Evolutionary conservation across 1,140 invertebrate genomes (phyloP), one percentile per base, ranked within the genome.

Genomic region (Portunus trituberculatus): DNA sequence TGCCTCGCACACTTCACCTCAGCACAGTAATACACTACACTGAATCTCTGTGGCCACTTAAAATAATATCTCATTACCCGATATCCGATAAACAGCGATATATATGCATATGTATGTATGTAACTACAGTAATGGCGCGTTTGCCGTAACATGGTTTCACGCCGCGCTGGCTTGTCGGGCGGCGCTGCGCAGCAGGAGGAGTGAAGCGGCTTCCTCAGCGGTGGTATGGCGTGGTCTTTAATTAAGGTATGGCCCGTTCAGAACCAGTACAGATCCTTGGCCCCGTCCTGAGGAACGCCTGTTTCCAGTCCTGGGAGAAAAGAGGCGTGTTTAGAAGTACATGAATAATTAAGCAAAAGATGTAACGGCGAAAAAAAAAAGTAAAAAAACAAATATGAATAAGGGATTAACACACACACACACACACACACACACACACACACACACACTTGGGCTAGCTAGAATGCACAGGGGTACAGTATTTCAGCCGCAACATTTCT

Each of bases 261-360:
- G 67, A 94, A 94, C 93, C 93, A 94, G 67, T 94, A 94, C 25
- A 94, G 93, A 20, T 94, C 93, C 67, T 94, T 94, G 2, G 93
- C 93, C 20, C 93, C 93, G 59, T 94, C 93, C 88, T 94, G 93
- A 7, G 93, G 93, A 7, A 94, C 93, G 12, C 93, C 93, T 4
- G 87, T 94, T 32, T 94, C 93, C n/a, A 94, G n/a, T 45, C 93
- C 93, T 94, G 93, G 3, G 90, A 48, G 28, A 39, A 25, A 91
- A 32, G 7, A 32, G 4, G 20, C 8, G 67, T 14, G 52, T 59
- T 52, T 52, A 52, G 14, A 52, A 52, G n/a, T n/a, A 52, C 48
- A 59, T 59, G 52, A 59, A 59, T 20, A 59, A 4, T 59, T 59
- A 59, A 20, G 16, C 52, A 59, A 59, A 20, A 1, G 52, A 59